These are phyloP conservation scores for Nebria brevicollis DNA, from an alignment of 2,888 invertebrate species.

Conservation along the genomic window DNA sequence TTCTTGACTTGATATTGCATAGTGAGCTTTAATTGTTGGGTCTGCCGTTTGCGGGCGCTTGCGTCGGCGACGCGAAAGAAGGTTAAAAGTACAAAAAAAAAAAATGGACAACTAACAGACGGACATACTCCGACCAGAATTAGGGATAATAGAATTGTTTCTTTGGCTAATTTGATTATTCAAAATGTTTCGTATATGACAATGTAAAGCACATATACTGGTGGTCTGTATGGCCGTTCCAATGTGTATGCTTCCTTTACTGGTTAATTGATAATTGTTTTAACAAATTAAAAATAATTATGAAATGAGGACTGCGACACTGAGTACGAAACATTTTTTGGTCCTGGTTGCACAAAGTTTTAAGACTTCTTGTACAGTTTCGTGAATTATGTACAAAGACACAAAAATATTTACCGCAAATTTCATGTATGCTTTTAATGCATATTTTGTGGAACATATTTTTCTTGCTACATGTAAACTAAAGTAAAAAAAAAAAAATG, in stretches of 20 bases:
- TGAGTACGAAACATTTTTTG: too few relatives aligned
- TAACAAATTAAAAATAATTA: constrained; percentile 46
- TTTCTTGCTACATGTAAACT: too few relatives aligned
- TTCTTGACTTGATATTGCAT: constrained; percentile 15
- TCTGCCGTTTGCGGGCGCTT: constrained; percentile 28
- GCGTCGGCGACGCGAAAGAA: constrained; percentile 1
- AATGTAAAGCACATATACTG: constrained; percentile 14
- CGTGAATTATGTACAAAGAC: too few relatives aligned
- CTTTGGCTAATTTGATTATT: constrained; percentile 46
- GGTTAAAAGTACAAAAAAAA: constrained; percentile 29
- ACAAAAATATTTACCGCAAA: too few relatives aligned
- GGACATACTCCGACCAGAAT: constrained; percentile 42
- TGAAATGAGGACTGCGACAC: constrained; percentile 23
- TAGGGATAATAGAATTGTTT: constrained; percentile 46
- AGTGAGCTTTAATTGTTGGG: constrained; percentile 43
- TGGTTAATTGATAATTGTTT: constrained; percentile 44
- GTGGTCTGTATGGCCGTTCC: constrained; percentile 17
- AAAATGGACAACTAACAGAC: constrained; percentile 27
- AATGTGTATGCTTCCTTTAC: constrained; percentile 38
- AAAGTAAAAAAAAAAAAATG: neutral
- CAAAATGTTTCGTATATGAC: constrained; percentile 40
- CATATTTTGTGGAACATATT: too few relatives aligned
- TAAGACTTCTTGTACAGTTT: too few relatives aligned
- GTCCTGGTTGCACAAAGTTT: too few relatives aligned
- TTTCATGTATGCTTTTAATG: too few relatives aligned